These are phyloP conservation scores for Carollia perspicillata DNA, from an alignment of 2,113 vertebrate genomes.

Conservation along the genomic window DNA sequence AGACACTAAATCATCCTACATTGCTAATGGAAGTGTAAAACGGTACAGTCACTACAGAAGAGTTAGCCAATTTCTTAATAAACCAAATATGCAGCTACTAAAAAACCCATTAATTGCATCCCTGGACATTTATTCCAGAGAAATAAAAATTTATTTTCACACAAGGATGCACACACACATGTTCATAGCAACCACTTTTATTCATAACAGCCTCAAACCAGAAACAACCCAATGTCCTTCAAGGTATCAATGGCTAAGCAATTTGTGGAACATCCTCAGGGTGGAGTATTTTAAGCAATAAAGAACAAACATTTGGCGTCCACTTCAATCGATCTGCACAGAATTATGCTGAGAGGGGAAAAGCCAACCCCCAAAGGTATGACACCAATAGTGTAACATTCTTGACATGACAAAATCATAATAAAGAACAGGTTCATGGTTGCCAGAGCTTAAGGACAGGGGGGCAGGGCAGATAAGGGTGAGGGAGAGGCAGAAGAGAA, in stretches of 20 bases:
- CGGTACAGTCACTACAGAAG: not conserved
- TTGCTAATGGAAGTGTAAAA: not conserved
- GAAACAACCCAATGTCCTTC: not conserved
- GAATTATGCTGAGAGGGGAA: not conserved
- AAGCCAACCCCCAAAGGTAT: not conserved
- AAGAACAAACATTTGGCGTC: not conserved
- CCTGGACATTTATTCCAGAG: not conserved
- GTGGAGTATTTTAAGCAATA: not conserved
- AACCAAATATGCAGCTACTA: not conserved
- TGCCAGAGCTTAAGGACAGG: not conserved
- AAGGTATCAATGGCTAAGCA: not conserved
- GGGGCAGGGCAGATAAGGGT: no score
- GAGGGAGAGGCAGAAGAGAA: not conserved
- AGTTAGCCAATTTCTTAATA: not conserved
- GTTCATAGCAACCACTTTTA: not conserved
- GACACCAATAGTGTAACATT: not conserved
- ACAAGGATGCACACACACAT: not conserved
- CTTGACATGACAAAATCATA: not conserved
- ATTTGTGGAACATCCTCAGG: not conserved
- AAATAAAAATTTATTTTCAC: not conserved
- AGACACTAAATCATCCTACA: not conserved
- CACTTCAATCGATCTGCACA: not conserved
- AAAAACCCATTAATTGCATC: not conserved
- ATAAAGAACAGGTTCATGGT: not conserved
- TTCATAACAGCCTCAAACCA: no score